Evolutionary conservation across 1,140 invertebrate genomes (phyloP).

Genomic region (Drosophila suzukii): DNA sequence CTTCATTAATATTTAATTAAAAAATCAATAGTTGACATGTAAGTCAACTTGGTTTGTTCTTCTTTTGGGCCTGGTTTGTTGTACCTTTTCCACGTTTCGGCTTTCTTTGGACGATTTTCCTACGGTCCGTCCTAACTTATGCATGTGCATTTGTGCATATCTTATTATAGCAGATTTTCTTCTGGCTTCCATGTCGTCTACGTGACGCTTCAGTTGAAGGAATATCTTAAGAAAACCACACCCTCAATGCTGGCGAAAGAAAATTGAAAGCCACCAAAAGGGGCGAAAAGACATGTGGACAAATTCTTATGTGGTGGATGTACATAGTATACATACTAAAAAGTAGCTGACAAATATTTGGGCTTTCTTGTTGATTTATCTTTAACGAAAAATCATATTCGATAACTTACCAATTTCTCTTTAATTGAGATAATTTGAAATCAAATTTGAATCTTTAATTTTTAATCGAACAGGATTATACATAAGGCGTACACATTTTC

Average conservation of each 20-base stretch:
- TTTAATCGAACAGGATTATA: no score
- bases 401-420: not conserved
- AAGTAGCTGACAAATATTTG: not conserved
- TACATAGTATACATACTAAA: not conserved
- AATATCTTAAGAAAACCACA: slow-evolving; percentile 35
- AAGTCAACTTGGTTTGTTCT: slow-evolving; percentile 60
- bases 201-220: slow-evolving; percentile 62
- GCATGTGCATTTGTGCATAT: slow-evolving; percentile 76
- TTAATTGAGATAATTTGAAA: not conserved
- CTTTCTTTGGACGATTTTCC: slow-evolving; percentile 17
- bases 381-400: no score
- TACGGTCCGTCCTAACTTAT: slow-evolving; percentile 60
- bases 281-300: slow-evolving; percentile 4
- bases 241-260: slow-evolving; percentile 21
- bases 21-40: slow-evolving; percentile 84
- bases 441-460: not conserved
- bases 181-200: slow-evolving; percentile 46
- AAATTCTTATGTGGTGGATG: not conserved
- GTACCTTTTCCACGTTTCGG: slow-evolving; percentile 8
- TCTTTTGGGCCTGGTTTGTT: slow-evolving; percentile 30
- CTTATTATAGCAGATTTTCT: slow-evolving; percentile 78
- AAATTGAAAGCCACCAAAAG: slow-evolving; percentile 10
- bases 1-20: slow-evolving; percentile 84
- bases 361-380: no score
- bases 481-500: slow-evolving; percentile 35